phyloP scores from a whole-genome alignment of 2,113 vertebrate species.

The Daboia siamensis region DNA sequence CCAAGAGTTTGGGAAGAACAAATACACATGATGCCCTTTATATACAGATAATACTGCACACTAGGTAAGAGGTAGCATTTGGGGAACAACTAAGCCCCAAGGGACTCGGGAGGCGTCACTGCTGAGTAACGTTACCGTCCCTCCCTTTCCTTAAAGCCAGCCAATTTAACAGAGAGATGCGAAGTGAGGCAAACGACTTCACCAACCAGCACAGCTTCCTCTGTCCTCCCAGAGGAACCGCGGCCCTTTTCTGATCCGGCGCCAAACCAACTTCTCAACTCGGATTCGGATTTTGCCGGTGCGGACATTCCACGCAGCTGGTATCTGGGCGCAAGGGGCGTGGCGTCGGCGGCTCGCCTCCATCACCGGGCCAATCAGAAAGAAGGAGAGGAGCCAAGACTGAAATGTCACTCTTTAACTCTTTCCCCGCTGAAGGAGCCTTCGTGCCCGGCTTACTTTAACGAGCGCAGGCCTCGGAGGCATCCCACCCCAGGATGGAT shows the following conservation, averaged over 20 bases:
- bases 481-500: too few relatives aligned
- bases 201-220: background rate
- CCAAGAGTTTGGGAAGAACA: background rate
- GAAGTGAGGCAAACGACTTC: too few relatives aligned
- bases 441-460: background rate
- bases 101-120: background rate
- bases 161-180: too few relatives aligned
- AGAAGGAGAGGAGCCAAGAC: fast-evolving
- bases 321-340: background rate
- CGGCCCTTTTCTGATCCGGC: fast-evolving
- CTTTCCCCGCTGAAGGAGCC: fast-evolving
- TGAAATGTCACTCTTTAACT: fast-evolving
- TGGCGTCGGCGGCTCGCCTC: fast-evolving
- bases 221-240: background rate
- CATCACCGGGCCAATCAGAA: background rate
- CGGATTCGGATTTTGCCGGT: background rate
- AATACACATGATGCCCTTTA: background rate
- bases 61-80: background rate
- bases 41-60: background rate
- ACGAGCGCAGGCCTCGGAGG: background rate
- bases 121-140: background rate
- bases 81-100: background rate
- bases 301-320: constrained; percentile 21
- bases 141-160: background rate
- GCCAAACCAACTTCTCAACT: fast-evolving